These are phyloP conservation scores for Eumeta japonica DNA, from an alignment of 1,140 invertebrate species.

Conservation along the genomic window DNA sequence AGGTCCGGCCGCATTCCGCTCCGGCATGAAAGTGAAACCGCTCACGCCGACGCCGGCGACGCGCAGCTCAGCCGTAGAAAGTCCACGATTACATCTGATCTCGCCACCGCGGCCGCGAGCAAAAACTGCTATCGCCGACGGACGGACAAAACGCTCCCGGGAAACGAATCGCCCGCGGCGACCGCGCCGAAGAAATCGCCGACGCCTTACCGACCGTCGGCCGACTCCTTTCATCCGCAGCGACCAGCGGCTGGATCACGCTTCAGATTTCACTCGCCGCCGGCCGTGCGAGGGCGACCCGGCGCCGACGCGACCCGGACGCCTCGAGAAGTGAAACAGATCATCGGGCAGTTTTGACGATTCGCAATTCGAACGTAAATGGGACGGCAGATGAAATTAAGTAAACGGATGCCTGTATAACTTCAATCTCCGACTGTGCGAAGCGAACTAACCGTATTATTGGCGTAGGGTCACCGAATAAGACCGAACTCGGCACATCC, in stretches of 20 bases:
- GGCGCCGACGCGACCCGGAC: not conserved
- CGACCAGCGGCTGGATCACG: constrained; percentile 10
- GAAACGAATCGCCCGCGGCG: constrained; percentile 31
- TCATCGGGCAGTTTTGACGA: too few relatives aligned
- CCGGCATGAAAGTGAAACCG: constrained; percentile 51
- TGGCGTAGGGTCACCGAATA: too few relatives aligned
- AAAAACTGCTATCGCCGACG: constrained; percentile 37
- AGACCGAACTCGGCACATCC: too few relatives aligned
- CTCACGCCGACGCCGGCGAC: constrained; percentile 19
- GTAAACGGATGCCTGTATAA: too few relatives aligned
- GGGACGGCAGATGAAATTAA: too few relatives aligned
- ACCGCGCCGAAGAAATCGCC: constrained; percentile 26
- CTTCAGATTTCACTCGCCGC: constrained; percentile 30
- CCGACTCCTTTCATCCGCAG: constrained; percentile 30
- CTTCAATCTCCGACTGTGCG: too few relatives aligned
- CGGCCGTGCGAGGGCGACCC: not conserved
- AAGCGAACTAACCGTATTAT: too few relatives aligned
- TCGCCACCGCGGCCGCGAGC: constrained; percentile 29
- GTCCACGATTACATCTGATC: constrained; percentile 52
- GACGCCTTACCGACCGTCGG: constrained; percentile 21
- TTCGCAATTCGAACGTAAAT: too few relatives aligned
- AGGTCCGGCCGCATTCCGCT: constrained; percentile 47
- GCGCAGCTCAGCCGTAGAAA: constrained; percentile 47
- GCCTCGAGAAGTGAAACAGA: not conserved
- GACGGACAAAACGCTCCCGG: constrained; percentile 26